These are phyloP conservation scores for Antrozous pallidus DNA, from an alignment of 2,797 vertebrate genomes.

Conservation along the genomic window DNA sequence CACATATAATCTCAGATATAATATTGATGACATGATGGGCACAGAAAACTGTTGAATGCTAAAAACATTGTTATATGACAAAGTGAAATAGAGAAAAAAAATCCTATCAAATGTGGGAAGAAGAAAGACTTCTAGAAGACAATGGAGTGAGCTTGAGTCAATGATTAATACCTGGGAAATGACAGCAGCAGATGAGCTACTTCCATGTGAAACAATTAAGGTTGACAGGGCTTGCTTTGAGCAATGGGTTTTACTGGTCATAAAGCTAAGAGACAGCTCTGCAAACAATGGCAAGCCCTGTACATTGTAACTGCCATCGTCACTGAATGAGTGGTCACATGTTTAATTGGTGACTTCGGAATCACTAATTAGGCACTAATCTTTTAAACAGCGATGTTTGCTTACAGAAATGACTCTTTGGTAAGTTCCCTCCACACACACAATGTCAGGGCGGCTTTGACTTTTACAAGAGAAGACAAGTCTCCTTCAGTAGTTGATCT, in stretches of 20 bases:
- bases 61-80: neutral
- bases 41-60: neutral
- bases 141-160: constrained; percentile 35
- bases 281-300: constrained; percentile 30
- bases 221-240: constrained; percentile 48
- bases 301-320: neutral
- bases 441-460: neutral
- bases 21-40: neutral
- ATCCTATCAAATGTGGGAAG: neutral
- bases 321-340: neutral
- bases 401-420: constrained; percentile 30
- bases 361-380: constrained; percentile 51
- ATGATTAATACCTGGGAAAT: constrained; percentile 58
- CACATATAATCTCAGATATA: neutral
- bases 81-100: neutral
- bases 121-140: constrained; percentile 32
- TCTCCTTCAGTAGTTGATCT: neutral
- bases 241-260: constrained; percentile 37
- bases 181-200: constrained; percentile 6
- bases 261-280: constrained; percentile 51
- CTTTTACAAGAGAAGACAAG: constrained; percentile 1
- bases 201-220: constrained; percentile 39
- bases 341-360: constrained; percentile 34
- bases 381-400: constrained; percentile 35
- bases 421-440: neutral